Percentiles rank a stretch among this genome's conserved stretches.
Evolutionary conservation across 2,888 invertebrate species (phyloP).

Genomic region (Acholoe squamosa): DNA sequence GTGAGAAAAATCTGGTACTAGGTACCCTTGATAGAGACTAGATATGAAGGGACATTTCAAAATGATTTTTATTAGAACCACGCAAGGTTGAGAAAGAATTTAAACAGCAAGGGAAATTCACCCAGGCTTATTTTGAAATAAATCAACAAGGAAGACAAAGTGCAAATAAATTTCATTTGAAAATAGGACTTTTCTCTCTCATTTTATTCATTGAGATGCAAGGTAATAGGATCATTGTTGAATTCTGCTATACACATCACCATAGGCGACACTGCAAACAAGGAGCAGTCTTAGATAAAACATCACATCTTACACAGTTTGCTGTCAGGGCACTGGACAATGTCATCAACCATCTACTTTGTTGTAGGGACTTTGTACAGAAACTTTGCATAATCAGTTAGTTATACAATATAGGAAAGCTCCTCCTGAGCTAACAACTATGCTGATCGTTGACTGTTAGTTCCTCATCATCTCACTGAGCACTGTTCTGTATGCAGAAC

Average conservation of each 20-base stretch:
- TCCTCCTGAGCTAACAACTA: not conserved
- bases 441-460: not conserved
- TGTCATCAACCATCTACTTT: not conserved
- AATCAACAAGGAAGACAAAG: too few species aligned
- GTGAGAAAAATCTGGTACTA: too few species aligned
- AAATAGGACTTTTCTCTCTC: not conserved
- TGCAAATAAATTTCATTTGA: not conserved
- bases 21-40: too few species aligned
- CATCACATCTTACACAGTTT: not conserved
- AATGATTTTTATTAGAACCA: too few species aligned
- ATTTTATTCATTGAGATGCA: slow-evolving; percentile 16
- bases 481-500: not conserved
- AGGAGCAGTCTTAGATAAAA: not conserved
- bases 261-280: not conserved
- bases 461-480: not conserved
- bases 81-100: too few species aligned
- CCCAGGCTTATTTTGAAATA: too few species aligned
- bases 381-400: not conserved
- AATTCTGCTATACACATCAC: not conserved
- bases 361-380: slow-evolving; percentile 20
- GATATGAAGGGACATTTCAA: too few species aligned
- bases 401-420: not conserved
- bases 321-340: slow-evolving; percentile 24
- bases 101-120: too few species aligned
- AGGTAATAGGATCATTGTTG: slow-evolving; percentile 25